These are phyloP conservation scores for Taurulus bubalis DNA, from an alignment of 2,113 vertebrate genomes.

Conservation along the genomic window DNA sequence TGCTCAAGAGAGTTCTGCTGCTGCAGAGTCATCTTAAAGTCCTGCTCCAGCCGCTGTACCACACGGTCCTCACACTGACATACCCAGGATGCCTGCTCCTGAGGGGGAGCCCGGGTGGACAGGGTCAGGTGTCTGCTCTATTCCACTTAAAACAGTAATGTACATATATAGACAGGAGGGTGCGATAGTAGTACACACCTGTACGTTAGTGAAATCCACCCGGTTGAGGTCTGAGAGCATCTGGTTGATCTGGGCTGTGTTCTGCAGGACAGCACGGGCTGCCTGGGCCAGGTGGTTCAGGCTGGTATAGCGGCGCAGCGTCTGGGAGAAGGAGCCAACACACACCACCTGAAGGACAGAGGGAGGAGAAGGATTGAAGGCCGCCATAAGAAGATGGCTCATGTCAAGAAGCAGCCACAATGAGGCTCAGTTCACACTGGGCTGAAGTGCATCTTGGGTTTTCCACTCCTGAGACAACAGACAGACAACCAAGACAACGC, in stretches of 20 bases:
- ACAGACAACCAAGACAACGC: too few relatives aligned
- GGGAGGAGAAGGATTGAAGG: neutral
- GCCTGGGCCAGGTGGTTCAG: conserved; percentile 93
- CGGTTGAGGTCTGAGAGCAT: conserved; percentile 95
- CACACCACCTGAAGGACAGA: conserved; percentile 85
- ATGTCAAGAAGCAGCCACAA: neutral
- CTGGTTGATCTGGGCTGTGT: conserved; percentile 92
- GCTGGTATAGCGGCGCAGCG: conserved; percentile 91
- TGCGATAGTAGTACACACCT: conserved; percentile 68
- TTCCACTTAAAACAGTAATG: neutral
- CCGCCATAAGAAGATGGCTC: neutral
- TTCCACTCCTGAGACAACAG: neutral
- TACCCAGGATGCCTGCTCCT: conserved; percentile 97
- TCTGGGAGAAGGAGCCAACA: conserved; percentile 90
- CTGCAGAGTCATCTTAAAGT: conserved; percentile 93
- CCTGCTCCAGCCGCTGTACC: conserved; percentile 91
- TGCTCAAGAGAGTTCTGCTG: conserved; percentile 95
- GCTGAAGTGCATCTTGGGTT: neutral
- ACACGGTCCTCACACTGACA: conserved; percentile 91
- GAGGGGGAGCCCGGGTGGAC: neutral
- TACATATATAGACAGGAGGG: neutral
- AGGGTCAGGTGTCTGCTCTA: neutral
- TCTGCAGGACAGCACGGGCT: conserved; percentile 90
- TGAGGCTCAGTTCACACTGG: neutral
- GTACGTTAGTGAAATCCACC: conserved; percentile 93